Conservation (phyloP, 2,113 vertebrate genomes). For the Dromiciops gliroides region DNA sequence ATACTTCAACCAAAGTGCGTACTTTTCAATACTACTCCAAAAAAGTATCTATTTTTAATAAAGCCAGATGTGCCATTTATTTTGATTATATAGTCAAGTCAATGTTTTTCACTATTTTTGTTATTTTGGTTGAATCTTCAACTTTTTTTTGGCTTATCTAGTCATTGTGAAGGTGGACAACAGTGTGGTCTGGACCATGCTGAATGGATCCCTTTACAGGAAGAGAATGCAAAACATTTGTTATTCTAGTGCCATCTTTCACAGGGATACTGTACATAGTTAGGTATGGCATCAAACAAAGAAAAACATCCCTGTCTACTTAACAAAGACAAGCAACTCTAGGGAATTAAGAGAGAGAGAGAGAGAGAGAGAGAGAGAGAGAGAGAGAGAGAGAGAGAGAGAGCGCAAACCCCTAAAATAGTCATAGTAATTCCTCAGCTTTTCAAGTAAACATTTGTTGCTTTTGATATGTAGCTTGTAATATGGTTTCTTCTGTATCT, state of each 20-base stretch:
- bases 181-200: slow-evolving; percentile 77
- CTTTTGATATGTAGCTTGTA: slow-evolving; percentile 78
- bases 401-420: slow-evolving; percentile 74
- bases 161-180: slow-evolving; percentile 43
- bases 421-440: slow-evolving; percentile 82
- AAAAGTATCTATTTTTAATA: slow-evolving; percentile 72
- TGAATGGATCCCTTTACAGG: slow-evolving; percentile 78
- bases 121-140: slow-evolving; percentile 50
- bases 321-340: slow-evolving; percentile 80
- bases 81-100: slow-evolving; percentile 70
- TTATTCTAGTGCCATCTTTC: slow-evolving; percentile 84
- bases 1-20: slow-evolving; percentile 61
- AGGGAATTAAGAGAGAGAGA: slow-evolving; percentile 82
- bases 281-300: slow-evolving; percentile 83
- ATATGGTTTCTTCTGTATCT: slow-evolving; percentile 77
- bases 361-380: too few species aligned
- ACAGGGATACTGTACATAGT: slow-evolving; percentile 83
- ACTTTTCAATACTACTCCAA: slow-evolving; percentile 44
- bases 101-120: slow-evolving; percentile 62
- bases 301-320: slow-evolving; percentile 79
- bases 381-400: slow-evolving; percentile 80
- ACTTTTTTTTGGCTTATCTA: slow-evolving; percentile 49
- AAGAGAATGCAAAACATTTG: slow-evolving; percentile 84
- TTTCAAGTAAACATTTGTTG: slow-evolving; percentile 83
- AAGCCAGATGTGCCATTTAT: slow-evolving; percentile 75